Evolutionary conservation across 1,140 invertebrate genomes (phyloP).

Genomic region (Drosophila equinoxialis): DNA sequence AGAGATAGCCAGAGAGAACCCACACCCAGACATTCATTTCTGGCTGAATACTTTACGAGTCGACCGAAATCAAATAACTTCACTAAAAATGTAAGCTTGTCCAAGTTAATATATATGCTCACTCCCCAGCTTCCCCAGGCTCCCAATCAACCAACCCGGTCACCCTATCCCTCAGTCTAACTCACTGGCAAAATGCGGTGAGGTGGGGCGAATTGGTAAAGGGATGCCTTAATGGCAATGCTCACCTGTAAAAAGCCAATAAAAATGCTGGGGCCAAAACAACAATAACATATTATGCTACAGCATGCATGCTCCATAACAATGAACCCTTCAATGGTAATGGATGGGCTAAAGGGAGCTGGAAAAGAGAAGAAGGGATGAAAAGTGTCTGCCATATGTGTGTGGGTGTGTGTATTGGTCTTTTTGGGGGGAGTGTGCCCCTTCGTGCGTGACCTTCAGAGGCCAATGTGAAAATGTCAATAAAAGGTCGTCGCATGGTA

Average conservation of each 20-base stretch:
- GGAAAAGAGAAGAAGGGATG: background rate
- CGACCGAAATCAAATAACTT: conserved; percentile 65
- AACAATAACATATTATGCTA: conserved; percentile 68
- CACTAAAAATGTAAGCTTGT: conserved; percentile 56
- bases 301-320: conserved; percentile 51
- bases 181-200: background rate
- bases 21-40: conserved; percentile 10
- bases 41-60: conserved; percentile 42
- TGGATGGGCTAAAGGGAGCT: background rate
- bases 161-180: background rate
- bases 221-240: conserved; percentile 57
- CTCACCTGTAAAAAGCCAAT: conserved; percentile 61
- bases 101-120: conserved; percentile 32
- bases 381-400: conserved; percentile 21
- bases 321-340: conserved; percentile 37
- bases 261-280: conserved; percentile 51
- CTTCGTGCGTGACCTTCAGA: conserved; percentile 43
- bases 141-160: no score
- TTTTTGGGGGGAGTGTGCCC: conserved; percentile 11
- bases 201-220: conserved; percentile 13
- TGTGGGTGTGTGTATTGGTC: background rate
- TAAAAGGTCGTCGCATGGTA: conserved; percentile 51
- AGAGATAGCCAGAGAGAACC: no score
- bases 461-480: conserved; percentile 66
- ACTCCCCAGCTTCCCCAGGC: background rate